A percentile compares a stretch with the other conserved stretches of the same genome.
Evolutionary conservation across 2,797 vertebrate species (phyloP).

Genomic region (Amblyopsis hoosieri): DNA sequence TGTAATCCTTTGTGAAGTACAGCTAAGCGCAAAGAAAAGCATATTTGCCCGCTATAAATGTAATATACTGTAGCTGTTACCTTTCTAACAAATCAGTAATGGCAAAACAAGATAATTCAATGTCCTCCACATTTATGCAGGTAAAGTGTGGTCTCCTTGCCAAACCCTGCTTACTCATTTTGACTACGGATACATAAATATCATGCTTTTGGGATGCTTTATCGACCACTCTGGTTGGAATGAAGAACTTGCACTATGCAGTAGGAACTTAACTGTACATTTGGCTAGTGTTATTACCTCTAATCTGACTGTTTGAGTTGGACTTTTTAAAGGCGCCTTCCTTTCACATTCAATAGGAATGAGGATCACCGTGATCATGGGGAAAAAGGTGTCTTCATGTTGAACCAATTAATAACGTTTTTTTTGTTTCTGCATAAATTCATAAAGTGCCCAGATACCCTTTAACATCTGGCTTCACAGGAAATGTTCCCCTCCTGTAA

Average conservation of each 20-base stretch:
- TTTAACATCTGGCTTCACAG: constrained; percentile 16
- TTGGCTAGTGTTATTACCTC: constrained; percentile 14
- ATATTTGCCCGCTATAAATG: too few species aligned
- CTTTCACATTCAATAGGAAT: constrained; percentile 44
- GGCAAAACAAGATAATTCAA: too few species aligned
- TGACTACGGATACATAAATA: constrained; percentile 46
- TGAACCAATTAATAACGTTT: constrained; percentile 62
- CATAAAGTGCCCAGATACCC: constrained; percentile 52
- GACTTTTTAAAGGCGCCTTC: constrained; percentile 47
- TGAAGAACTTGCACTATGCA: too few species aligned
- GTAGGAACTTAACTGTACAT: too few species aligned
- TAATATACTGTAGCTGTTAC: too few species aligned
- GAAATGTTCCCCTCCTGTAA: constrained; percentile 25
- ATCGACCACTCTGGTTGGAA: constrained; percentile 31
- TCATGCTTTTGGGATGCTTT: constrained; percentile 52
- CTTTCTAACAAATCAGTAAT: too few species aligned
- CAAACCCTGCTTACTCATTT: constrained; percentile 28
- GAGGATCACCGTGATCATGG: constrained; percentile 38
- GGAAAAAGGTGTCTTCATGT: constrained; percentile 34
- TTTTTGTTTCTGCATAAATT: constrained; percentile 23
- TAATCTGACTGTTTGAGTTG: constrained; percentile 2
- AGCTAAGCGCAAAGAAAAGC: too few species aligned
- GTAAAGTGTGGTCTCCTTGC: constrained; percentile 19
- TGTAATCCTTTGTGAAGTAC: too few species aligned
- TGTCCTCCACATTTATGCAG: background rate